Evolutionary conservation across 35 echinoderm and acorn worm species (phyloP).

Genomic region (Diadema setosum): DNA sequence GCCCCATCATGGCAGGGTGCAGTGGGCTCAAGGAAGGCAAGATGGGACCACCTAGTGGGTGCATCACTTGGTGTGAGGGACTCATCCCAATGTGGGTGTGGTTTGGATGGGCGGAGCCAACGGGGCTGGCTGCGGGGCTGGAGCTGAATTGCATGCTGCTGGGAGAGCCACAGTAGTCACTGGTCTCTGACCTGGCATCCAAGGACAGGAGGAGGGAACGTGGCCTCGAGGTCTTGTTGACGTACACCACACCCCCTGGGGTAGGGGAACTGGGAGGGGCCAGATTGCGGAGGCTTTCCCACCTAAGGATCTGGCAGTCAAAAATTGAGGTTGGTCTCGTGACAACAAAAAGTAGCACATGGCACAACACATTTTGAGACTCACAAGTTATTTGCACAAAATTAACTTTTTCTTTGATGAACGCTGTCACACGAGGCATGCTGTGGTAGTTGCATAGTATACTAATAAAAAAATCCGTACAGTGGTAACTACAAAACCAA

Average conservation of each 20-base stretch:
- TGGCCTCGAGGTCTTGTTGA: constrained; percentile 11
- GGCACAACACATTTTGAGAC: too few relatives aligned
- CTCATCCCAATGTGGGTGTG: neutral
- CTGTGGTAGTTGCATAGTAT: neutral
- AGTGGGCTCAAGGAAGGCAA: neutral
- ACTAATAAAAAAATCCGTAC: constrained; percentile 71
- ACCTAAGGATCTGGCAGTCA: constrained; percentile 46
- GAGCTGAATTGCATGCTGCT: constrained; percentile 7
- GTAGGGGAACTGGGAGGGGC: constrained; percentile 48
- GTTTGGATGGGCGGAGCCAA: neutral
- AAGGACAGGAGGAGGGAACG: constrained; percentile 31
- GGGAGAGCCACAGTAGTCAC: constrained; percentile 5
- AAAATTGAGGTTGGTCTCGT: neutral
- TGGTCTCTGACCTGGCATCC: neutral
- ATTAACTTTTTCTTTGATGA: too few relatives aligned
- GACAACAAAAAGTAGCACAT: neutral
- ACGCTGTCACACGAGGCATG: too few relatives aligned
- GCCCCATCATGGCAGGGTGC: neutral
- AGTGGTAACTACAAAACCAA: constrained; percentile 41
- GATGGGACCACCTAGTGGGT: neutral
- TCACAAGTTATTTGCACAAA: too few relatives aligned
- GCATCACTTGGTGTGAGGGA: neutral
- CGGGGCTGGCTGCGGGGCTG: neutral
- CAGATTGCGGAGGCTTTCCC: constrained; percentile 82
- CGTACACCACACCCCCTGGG: neutral